Evolutionary conservation across 2,113 vertebrate genomes (phyloP).

Genomic region (Donacobius atricapilla): DNA sequence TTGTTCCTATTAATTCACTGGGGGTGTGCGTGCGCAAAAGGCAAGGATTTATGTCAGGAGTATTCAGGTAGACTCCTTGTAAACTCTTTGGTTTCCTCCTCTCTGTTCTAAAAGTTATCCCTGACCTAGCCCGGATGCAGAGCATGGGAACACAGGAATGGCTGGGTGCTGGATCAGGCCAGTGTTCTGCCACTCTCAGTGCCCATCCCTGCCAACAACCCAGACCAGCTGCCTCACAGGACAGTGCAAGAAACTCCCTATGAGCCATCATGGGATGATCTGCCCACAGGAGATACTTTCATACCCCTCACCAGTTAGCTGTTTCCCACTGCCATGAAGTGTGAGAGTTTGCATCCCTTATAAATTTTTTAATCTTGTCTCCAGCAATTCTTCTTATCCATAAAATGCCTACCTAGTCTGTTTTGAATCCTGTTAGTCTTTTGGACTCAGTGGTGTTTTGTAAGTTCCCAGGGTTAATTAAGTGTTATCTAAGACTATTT

Average conservation of each 20-base stretch:
- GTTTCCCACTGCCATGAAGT: accelerated
- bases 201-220: accelerated
- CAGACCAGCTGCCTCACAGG: neutral
- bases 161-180: neutral
- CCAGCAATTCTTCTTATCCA: neutral
- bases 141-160: neutral
- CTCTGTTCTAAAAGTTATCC: neutral
- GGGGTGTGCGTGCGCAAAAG: neutral
- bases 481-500: constrained; percentile 2
- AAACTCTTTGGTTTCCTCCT: neutral
- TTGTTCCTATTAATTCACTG: constrained; percentile 53
- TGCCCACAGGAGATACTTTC: neutral
- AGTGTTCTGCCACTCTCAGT: accelerated
- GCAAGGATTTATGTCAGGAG: neutral
- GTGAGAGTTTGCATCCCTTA: neutral
- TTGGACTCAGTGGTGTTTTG: neutral
- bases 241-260: neutral
- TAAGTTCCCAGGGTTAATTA: constrained; percentile 5
- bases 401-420: neutral
- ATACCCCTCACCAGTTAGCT: neutral
- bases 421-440: constrained; percentile 4
- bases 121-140: neutral
- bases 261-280: neutral
- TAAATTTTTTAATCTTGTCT: neutral
- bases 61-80: neutral